Conservation (phyloP, 1,140 invertebrate genomes). For the Pseudomyrmex gracilis region DNA sequence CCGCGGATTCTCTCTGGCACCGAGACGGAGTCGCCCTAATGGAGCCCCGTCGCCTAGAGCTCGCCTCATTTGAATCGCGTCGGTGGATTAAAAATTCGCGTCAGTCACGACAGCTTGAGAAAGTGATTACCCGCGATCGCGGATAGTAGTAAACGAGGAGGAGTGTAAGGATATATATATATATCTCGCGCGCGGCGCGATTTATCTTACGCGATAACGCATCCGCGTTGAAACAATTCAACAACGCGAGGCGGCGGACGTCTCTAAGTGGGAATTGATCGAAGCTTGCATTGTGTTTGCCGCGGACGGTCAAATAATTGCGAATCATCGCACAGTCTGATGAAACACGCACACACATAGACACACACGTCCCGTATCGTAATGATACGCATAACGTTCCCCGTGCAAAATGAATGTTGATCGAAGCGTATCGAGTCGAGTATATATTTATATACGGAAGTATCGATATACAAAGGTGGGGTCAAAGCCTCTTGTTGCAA, state of each 20-base stretch:
- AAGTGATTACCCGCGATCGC: slow-evolving; percentile 13
- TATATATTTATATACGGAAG: slow-evolving; percentile 17
- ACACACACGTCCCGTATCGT: neutral
- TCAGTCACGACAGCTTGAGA: slow-evolving; percentile 49
- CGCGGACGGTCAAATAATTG: slow-evolving; percentile 30
- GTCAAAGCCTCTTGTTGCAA: neutral
- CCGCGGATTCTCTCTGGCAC: slow-evolving; percentile 22
- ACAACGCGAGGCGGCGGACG: neutral
- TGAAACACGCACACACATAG: slow-evolving; percentile 6
- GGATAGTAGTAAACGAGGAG: neutral
- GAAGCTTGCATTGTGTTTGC: slow-evolving; percentile 29
- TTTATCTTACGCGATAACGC: slow-evolving; percentile 52
- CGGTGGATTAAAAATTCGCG: slow-evolving; percentile 54
- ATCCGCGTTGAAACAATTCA: slow-evolving; percentile 47
- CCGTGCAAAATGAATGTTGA: neutral
- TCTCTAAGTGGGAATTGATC: slow-evolving; percentile 36
- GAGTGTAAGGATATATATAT: slow-evolving; percentile 38
- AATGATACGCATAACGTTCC: slow-evolving; percentile 9
- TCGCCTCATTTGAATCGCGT: slow-evolving; percentile 57
- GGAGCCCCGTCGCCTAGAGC: slow-evolving; percentile 53
- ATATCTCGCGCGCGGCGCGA: slow-evolving; percentile 7
- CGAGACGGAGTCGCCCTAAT: slow-evolving; percentile 55
- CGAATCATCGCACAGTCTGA: slow-evolving; percentile 35
- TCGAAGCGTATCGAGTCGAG: slow-evolving; percentile 9
- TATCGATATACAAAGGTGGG: neutral